Conservation (phyloP, 92 coral and sea anemone species). For the Diadumene lineata region DNA sequence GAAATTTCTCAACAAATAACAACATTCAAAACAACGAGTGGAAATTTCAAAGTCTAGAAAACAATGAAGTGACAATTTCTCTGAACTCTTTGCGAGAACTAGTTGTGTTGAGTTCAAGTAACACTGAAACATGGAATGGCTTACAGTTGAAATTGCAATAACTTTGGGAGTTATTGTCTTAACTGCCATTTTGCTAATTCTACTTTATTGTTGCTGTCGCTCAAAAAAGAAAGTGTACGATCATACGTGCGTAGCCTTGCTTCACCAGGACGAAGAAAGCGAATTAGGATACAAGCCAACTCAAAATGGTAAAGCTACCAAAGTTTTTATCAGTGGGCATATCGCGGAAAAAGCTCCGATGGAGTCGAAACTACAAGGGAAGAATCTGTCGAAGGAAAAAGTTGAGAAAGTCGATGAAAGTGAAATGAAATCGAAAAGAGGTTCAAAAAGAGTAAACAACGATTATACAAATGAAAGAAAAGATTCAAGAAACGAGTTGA, state of each 20-base stretch:
- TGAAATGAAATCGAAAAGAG: not conserved
- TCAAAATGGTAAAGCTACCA: not conserved
- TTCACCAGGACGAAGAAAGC: conserved; percentile 12
- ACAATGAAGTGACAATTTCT: too few species aligned
- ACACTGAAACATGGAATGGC: not conserved
- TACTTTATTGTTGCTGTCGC: conserved; percentile 25
- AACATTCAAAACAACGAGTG: too few species aligned
- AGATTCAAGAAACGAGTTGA: not conserved
- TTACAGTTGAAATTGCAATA: conserved; percentile 2
- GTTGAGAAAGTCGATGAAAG: not conserved
- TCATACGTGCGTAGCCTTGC: conserved; percentile 32
- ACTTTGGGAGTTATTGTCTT: not conserved
- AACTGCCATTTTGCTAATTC: not conserved
- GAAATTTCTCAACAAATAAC: too few species aligned
- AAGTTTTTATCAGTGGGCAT: not conserved
- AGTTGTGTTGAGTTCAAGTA: not conserved
- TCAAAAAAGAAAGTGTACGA: conserved; percentile 23
- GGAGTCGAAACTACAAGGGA: not conserved
- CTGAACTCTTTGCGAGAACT: not conserved
- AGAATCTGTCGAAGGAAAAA: not conserved
- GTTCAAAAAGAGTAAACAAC: not conserved
- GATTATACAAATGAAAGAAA: not conserved
- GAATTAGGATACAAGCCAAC: not conserved
- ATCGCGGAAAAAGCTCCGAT: not conserved
- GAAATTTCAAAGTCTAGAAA: too few species aligned